Conservation (phyloP, 1,140 invertebrate genomes). For the Ceratoteleas bidentatus region DNA sequence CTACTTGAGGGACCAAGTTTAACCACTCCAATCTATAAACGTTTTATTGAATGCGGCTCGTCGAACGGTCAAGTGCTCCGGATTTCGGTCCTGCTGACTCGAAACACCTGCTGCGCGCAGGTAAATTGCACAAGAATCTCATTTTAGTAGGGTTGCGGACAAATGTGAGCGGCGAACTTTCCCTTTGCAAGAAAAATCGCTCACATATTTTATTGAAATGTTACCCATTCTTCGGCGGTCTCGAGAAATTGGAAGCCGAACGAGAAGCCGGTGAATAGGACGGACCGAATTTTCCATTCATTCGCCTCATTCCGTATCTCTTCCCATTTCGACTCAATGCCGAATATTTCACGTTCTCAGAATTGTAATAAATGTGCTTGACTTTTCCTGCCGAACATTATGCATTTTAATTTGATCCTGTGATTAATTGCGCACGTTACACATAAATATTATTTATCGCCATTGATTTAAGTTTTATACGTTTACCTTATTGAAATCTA, state of each 20-base stretch:
- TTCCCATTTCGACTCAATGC: conserved; percentile 4
- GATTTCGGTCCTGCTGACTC: conserved; percentile 55
- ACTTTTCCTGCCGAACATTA: conserved; percentile 35
- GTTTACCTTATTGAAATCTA: conserved; percentile 30
- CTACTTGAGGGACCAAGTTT: conserved; percentile 22
- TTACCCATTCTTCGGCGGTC: conserved; percentile 29
- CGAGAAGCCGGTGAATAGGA: conserved; percentile 23
- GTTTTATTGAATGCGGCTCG: conserved; percentile 37
- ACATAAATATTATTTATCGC: conserved; percentile 51
- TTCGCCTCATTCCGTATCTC: conserved; percentile 10
- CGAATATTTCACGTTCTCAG: conserved; percentile 30
- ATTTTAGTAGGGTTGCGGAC: conserved; percentile 50
- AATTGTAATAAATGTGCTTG: conserved; percentile 30
- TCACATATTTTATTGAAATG: conserved; percentile 53
- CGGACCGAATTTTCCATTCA: conserved; percentile 25
- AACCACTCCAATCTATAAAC: conserved; percentile 32
- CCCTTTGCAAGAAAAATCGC: conserved; percentile 56
- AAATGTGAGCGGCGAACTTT: conserved; percentile 44
- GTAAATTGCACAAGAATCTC: conserved; percentile 59
- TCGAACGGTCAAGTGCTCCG: conserved; percentile 53
- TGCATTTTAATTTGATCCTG: conserved; percentile 27
- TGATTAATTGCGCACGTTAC: conserved; percentile 43
- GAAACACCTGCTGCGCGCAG: conserved; percentile 51
- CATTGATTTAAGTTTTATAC: conserved; percentile 45
- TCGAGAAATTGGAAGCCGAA: conserved; percentile 32